Evolutionary conservation across 2,888 invertebrate genomes (phyloP), one percentile per base, ranked within the genome.

Genomic region (Capitulum mitella): DNA sequence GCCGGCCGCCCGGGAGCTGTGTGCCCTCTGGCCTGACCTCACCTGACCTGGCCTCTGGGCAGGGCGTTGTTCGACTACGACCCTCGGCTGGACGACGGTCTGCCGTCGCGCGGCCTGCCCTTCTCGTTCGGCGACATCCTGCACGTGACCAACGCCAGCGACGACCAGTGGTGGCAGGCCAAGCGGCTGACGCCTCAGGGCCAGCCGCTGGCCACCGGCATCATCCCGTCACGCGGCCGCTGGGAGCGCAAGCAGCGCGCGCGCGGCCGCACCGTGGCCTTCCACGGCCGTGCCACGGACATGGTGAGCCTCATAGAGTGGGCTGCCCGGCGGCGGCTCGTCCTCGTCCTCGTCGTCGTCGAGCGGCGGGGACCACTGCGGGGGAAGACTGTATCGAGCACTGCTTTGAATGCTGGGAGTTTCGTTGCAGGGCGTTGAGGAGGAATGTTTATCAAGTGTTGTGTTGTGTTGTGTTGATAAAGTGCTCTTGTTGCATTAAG

Each of bases 151-250:
- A 99, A 99, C 86, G 98, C 98, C 80, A 95, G 96, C 80, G 99
- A 99, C 86, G 98, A 99, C 86, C 98, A 99, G 85, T 99, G 99
- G 99, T 99, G 99, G 99, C 98, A 98, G 86, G 98, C 97, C 77
- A 90, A 90, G 86, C 90, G 89, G 83, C 89, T 88, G 82, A 84
- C 89, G 82, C 85, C 89, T 81, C 70, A 70, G 70, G 93, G 94
- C 79, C 92, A 94, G 84, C 89, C 90, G 81, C 93, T 92, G 83
- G 92, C 80, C 37, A 92, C 97, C 86, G 98, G 98, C 79, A 98
- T 98, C 85, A 94, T 98, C 84, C 98, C 98, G 78, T 97, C 97
- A 82, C 97, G 97, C 86, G 90, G 92, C 82, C 90, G 95, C 83
- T 95, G 95, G 92, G 99, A 99, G 87, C 90, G 98, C 82, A 97